Conservation (phyloP, 1,140 invertebrate species). For the Homarus americanus region DNA sequence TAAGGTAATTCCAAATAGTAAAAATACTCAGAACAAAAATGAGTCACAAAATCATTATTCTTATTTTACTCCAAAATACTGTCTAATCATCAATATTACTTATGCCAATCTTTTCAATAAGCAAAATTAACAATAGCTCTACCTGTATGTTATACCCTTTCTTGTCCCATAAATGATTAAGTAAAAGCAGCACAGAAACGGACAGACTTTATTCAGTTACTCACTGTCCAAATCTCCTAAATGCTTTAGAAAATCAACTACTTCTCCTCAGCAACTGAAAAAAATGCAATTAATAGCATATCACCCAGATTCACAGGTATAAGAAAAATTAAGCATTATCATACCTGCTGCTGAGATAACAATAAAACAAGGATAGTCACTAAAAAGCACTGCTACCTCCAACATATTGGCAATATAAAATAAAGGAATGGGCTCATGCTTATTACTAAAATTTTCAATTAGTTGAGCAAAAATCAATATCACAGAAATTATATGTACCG, state of each 20-base stretch:
- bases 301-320: slow-evolving; percentile 3
- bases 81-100: too few relatives aligned
- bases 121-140: background rate
- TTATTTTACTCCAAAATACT: too few relatives aligned
- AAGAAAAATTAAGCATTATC: background rate
- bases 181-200: background rate
- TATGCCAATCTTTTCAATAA: too few relatives aligned
- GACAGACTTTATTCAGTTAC: slow-evolving; percentile 13
- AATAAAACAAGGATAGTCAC: background rate
- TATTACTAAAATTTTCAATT: background rate
- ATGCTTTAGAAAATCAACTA: slow-evolving; percentile 57
- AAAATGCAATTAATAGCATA: slow-evolving; percentile 32
- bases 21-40: too few relatives aligned
- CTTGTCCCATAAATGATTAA: background rate
- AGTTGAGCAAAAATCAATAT: too few relatives aligned
- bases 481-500: too few relatives aligned
- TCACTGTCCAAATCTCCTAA: slow-evolving; percentile 62
- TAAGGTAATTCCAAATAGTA: too few relatives aligned
- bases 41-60: too few relatives aligned
- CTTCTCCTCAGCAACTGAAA: slow-evolving; percentile 65
- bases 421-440: background rate
- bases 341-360: background rate
- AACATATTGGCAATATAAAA: background rate
- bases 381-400: background rate
- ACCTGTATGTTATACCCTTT: background rate